Conservation (phyloP, 2,797 vertebrate species). For the Chaetodon trifasciatus region DNA sequence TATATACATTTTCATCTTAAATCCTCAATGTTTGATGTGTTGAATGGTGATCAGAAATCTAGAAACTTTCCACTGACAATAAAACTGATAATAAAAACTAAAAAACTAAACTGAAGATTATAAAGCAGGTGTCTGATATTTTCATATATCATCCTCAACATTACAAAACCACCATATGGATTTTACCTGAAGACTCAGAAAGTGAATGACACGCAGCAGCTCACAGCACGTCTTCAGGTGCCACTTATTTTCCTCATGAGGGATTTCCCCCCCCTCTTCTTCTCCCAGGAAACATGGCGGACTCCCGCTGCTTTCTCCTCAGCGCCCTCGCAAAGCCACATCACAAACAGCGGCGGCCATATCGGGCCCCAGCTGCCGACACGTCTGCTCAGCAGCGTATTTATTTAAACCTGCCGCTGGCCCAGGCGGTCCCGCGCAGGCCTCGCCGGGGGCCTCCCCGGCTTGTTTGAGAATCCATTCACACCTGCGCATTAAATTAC, state of each 20-base stretch:
- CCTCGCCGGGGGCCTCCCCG: slow-evolving; percentile 77
- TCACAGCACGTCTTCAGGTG: slow-evolving; percentile 44
- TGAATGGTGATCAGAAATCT: not conserved
- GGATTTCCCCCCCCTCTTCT: slow-evolving; percentile 7
- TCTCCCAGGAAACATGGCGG: slow-evolving; percentile 69
- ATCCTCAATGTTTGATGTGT: not conserved
- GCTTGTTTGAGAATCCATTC: slow-evolving; percentile 88
- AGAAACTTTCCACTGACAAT: not conserved
- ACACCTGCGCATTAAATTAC: slow-evolving; percentile 89
- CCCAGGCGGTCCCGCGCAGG: slow-evolving; percentile 65
- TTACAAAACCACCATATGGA: no score
- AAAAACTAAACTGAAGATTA: not conserved
- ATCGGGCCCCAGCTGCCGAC: slow-evolving; percentile 79
- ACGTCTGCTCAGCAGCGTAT: slow-evolving; percentile 81
- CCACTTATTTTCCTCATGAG: slow-evolving; percentile 41
- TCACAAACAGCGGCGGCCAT: slow-evolving; percentile 77
- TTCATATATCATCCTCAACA: no score
- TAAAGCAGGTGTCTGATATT: not conserved
- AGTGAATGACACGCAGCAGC: slow-evolving; percentile 34
- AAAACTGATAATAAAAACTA: not conserved
- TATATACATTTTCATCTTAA: not conserved
- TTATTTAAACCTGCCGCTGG: slow-evolving; percentile 83
- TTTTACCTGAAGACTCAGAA: not conserved
- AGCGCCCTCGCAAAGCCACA: slow-evolving; percentile 72
- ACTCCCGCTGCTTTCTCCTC: slow-evolving; percentile 63